These are phyloP conservation scores for Eulemur coronatus DNA, from an alignment of 2,797 vertebrate genomes.

Conservation along the genomic window DNA sequence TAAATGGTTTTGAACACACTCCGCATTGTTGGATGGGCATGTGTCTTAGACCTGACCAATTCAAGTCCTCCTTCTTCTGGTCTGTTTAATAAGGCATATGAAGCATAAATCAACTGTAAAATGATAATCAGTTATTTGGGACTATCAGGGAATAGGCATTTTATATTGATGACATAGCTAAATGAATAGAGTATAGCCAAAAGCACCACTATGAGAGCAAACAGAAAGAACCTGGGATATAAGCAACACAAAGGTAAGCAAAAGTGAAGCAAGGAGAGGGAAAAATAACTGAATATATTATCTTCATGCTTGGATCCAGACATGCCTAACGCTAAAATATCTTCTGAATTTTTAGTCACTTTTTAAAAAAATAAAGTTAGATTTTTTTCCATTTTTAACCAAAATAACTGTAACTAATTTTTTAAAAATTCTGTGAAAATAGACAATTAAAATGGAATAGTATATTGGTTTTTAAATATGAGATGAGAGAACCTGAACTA, in stretches of 20 bases:
- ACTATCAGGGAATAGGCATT: neutral
- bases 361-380: neutral
- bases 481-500: neutral
- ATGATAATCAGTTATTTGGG: neutral
- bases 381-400: neutral
- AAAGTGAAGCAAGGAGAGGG: neutral
- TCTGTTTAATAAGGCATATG: neutral
- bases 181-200: neutral
- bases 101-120: neutral
- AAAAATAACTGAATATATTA: accelerated
- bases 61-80: neutral
- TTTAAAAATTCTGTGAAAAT: neutral
- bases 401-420: neutral
- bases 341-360: neutral
- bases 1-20: neutral
- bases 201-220: neutral
- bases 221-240: neutral
- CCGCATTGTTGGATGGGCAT: accelerated
- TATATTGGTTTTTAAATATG: neutral
- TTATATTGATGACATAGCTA: neutral
- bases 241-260: neutral
- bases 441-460: neutral
- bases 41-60: neutral
- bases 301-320: too few relatives aligned
- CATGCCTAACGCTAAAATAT: neutral